Conservation (phyloP, 1,140 invertebrate genomes). For the Carposina sasakii region DNA sequence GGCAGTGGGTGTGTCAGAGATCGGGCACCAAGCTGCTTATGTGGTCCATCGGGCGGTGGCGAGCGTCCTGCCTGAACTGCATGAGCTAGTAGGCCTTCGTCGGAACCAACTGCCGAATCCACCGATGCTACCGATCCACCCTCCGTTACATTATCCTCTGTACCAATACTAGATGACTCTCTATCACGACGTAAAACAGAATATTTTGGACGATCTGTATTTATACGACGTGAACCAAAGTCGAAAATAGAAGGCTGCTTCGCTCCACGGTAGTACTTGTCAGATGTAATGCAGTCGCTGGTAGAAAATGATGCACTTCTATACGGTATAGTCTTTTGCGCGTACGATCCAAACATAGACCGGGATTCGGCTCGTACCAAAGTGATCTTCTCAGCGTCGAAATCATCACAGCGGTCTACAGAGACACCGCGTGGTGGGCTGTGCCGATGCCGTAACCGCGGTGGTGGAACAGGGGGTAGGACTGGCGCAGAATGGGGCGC, state of each 20-base stretch:
- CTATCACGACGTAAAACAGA: slow-evolving; percentile 19
- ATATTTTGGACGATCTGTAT: slow-evolving; percentile 22
- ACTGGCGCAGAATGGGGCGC: slow-evolving; percentile 51
- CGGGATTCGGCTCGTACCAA: slow-evolving; percentile 73
- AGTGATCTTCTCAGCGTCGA: slow-evolving; percentile 60
- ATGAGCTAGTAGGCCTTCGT: slow-evolving; percentile 68
- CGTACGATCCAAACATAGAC: slow-evolving; percentile 73
- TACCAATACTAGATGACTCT: slow-evolving; percentile 32
- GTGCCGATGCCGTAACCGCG: slow-evolving; percentile 46
- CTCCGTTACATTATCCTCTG: slow-evolving; percentile 54
- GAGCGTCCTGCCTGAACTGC: slow-evolving; percentile 60
- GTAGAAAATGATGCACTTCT: slow-evolving; percentile 89
- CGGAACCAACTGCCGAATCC: slow-evolving; percentile 76
- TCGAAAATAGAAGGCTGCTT: slow-evolving; percentile 57
- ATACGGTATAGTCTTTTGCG: slow-evolving; percentile 77
- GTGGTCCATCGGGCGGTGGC: slow-evolving; percentile 54
- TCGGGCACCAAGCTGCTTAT: slow-evolving; percentile 61
- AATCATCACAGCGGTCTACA: slow-evolving; percentile 55
- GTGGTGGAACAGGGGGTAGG: slow-evolving; percentile 55
- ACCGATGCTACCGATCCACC: slow-evolving; percentile 73
- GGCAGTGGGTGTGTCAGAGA: slow-evolving; percentile 70
- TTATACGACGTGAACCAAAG: slow-evolving; percentile 50
- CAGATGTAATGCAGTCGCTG: slow-evolving; percentile 79
- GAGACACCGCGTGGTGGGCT: slow-evolving; percentile 49
- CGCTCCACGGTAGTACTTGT: slow-evolving; percentile 60